Base-by-base conservation (phyloP, 1,140 invertebrate genomes). In the Steinernema khuongi region DNA sequence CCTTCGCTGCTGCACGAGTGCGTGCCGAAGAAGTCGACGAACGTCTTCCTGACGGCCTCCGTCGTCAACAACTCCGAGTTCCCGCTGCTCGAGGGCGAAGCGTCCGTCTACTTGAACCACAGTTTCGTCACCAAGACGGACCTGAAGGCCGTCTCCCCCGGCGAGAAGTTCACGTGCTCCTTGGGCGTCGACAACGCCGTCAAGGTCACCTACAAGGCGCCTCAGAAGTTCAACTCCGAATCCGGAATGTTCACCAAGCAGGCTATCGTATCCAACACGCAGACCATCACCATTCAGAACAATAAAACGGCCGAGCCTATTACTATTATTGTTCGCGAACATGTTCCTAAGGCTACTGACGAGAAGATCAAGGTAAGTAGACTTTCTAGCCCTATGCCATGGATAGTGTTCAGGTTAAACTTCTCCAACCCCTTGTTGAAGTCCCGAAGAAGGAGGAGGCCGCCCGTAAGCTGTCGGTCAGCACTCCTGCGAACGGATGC, bases 91-190 rank as follows among this genome's bases (percentile, higher is more conserved):
- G 30, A 81, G 44, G 87, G 87, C 71, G 74, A 79, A 29, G 84
- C 86, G 7, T 86, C 81, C 73, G 85, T 87, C 44, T 87, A 86
- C 76, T 76, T 88, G 26, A 84, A 87, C 74, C 86, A 86, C 75
- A 85, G 78, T 69, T 87, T 88, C 78, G 84, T 87, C n/a, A 81
- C 85, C 29, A 87, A 87, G 80, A 85, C 84, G 11, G 68, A 77
- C 11, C 67, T 86, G 30, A 81, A 85, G 36, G 72, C 83, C 17
- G 86, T 86, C 0, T 81, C 81, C 36, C 83, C 85, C 7, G 77
- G 79, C 28, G 86, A 87, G 75, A 80, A 86, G 66, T 87, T 87
- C 76, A 77, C 75, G 28, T 86, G 85, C 73, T 85, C 87, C 1
- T 75, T 87, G 28, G 87, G 87, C 50, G 86, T 86, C 26, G 87